phyloP scores from a whole-genome alignment of 2,888 invertebrate genomes.

The Ariolimax columbianus region DNA sequence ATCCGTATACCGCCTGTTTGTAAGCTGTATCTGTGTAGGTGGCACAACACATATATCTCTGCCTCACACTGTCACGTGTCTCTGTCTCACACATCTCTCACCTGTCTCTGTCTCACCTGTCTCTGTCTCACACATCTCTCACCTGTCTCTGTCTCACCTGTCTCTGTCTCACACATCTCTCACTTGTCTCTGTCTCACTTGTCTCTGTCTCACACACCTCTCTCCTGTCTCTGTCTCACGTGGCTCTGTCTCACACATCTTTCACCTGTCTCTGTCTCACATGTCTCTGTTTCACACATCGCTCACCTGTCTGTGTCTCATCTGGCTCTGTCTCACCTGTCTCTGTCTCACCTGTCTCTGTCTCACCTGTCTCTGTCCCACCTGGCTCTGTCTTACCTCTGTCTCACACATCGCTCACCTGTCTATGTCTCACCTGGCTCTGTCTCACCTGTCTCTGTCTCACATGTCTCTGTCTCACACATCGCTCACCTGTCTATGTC shows the following conservation, averaged over 20 bases:
- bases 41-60: no score
- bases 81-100: no score
- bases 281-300: slow-evolving; percentile 9
- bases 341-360: background rate
- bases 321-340: background rate
- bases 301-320: background rate
- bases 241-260: background rate
- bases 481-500: background rate
- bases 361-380: background rate
- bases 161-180: slow-evolving; percentile 9
- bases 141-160: background rate
- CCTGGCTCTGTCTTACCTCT: background rate
- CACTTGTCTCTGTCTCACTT: slow-evolving; percentile 12
- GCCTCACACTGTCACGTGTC: background rate
- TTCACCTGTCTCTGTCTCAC: background rate
- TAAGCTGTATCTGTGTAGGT: no score
- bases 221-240: background rate
- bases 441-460: background rate
- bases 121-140: background rate
- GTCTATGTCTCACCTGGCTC: background rate
- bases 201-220: slow-evolving; percentile 12
- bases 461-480: no score
- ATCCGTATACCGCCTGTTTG: no score
- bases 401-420: background rate
- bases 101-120: background rate